A percentile compares a stretch with the other conserved stretches of the same genome.
phyloP scores from a whole-genome alignment of 2,113 vertebrate genomes.

The Archilochus colubris region DNA sequence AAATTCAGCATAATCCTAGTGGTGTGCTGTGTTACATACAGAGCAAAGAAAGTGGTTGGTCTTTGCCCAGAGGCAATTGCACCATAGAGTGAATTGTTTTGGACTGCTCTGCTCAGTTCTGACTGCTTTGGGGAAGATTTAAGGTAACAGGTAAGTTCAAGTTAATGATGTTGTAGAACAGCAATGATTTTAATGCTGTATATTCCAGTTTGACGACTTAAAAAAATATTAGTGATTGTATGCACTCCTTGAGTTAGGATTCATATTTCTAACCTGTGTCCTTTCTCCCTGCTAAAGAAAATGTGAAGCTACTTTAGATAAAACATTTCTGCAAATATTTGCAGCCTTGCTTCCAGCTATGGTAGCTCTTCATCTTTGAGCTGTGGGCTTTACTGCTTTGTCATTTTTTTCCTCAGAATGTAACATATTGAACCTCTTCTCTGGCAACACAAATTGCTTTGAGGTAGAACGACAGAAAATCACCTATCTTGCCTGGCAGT shows the following conservation, averaged over 20 bases:
- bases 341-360: background rate
- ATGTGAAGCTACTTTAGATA: background rate
- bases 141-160: slow-evolving; percentile 15
- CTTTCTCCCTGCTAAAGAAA: background rate
- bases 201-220: slow-evolving; percentile 12
- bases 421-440: background rate
- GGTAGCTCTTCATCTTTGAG: background rate
- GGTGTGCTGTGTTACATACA: background rate
- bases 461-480: background rate
- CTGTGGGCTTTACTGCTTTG: background rate
- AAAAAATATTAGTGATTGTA: background rate
- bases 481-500: background rate
- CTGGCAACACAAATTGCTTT: background rate
- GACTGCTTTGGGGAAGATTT: slow-evolving; percentile 34
- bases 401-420: background rate
- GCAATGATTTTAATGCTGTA: slow-evolving; percentile 14
- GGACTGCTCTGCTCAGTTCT: slow-evolving; percentile 6
- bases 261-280: background rate
- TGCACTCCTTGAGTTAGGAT: background rate
- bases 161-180: slow-evolving; percentile 29
- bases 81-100: background rate
- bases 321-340: background rate
- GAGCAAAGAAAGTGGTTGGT: background rate
- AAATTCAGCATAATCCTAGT: background rate
- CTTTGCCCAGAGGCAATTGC: slow-evolving; percentile 13